phyloP scores from a whole-genome alignment of 1,140 invertebrate genomes.

The Hypothenemus hampei region DNA sequence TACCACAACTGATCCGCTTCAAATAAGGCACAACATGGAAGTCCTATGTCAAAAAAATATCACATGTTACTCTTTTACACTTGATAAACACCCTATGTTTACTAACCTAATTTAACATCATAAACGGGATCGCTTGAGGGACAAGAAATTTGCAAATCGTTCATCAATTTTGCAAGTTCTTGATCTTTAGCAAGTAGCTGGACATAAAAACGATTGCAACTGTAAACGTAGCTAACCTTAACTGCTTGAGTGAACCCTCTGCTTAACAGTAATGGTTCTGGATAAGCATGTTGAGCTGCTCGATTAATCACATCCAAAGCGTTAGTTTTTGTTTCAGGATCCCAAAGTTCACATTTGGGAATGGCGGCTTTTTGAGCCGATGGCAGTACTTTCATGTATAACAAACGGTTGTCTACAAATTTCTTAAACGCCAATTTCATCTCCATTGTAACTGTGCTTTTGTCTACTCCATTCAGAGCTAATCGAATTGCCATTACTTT shows the following conservation, averaged over 20 bases:
- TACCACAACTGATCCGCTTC: constrained; percentile 69
- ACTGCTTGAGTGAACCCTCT: constrained; percentile 47
- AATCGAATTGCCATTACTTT: constrained; percentile 69
- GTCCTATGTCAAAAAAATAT: constrained; percentile 44
- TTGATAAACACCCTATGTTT: too few species aligned
- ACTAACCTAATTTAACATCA: constrained; percentile 25
- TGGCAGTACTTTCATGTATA: constrained; percentile 59
- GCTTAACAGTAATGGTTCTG: constrained; percentile 49
- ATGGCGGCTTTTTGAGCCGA: constrained; percentile 62
- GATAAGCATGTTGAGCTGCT: constrained; percentile 46
- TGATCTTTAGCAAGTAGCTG: constrained; percentile 58
- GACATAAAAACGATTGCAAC: constrained; percentile 65
- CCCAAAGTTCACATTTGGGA: constrained; percentile 64
- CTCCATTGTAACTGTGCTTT: constrained; percentile 58
- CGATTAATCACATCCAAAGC: constrained; percentile 41
- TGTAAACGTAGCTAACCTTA: constrained; percentile 64
- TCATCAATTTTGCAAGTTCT: constrained; percentile 53
- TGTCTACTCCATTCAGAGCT: constrained; percentile 61
- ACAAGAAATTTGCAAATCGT: constrained; percentile 45
- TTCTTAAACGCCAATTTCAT: constrained; percentile 65
- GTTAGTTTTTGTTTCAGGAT: constrained; percentile 47
- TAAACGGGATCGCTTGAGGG: constrained; percentile 41
- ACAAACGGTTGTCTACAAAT: constrained; percentile 55
- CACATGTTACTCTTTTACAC: background rate
- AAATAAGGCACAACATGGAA: constrained; percentile 69